Evolutionary conservation across 2,888 invertebrate species (phyloP).

Genomic region (Lapara coniferarum): DNA sequence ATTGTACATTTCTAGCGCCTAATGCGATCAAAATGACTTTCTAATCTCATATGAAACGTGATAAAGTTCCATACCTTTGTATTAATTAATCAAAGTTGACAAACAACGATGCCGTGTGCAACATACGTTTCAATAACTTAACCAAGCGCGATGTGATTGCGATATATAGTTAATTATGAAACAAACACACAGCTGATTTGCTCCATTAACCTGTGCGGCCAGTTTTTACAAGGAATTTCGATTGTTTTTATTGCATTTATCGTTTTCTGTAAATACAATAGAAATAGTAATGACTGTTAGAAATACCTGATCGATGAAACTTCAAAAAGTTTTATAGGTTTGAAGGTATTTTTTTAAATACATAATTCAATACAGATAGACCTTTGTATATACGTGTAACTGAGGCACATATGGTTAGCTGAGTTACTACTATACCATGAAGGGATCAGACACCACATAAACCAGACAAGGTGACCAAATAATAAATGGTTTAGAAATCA

Average conservation of each 20-base stretch:
- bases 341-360: too few relatives aligned
- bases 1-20: constrained; percentile 45
- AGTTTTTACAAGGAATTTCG: constrained; percentile 21
- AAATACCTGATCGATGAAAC: not conserved
- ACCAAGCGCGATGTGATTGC: constrained; percentile 52
- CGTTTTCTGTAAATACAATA: not conserved
- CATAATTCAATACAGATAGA: too few relatives aligned
- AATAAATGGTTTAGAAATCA: too few relatives aligned
- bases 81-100: constrained; percentile 44
- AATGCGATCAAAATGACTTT: constrained; percentile 66
- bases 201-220: constrained; percentile 36
- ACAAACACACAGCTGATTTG: constrained; percentile 46
- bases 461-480: too few relatives aligned
- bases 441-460: too few relatives aligned
- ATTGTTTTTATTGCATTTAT: not conserved
- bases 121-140: constrained; percentile 53
- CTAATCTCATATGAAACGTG: constrained; percentile 67
- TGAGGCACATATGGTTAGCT: too few relatives aligned
- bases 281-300: not conserved
- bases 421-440: too few relatives aligned
- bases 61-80: constrained; percentile 49
- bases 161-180: constrained; percentile 54
- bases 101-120: constrained; percentile 46
- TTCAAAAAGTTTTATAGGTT: too few relatives aligned
- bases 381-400: too few relatives aligned